Percentiles rank a stretch among this genome's conserved stretches.
These are phyloP conservation scores for Callipepla squamata DNA, from an alignment of 2,113 vertebrate genomes.

Conservation along the genomic window DNA sequence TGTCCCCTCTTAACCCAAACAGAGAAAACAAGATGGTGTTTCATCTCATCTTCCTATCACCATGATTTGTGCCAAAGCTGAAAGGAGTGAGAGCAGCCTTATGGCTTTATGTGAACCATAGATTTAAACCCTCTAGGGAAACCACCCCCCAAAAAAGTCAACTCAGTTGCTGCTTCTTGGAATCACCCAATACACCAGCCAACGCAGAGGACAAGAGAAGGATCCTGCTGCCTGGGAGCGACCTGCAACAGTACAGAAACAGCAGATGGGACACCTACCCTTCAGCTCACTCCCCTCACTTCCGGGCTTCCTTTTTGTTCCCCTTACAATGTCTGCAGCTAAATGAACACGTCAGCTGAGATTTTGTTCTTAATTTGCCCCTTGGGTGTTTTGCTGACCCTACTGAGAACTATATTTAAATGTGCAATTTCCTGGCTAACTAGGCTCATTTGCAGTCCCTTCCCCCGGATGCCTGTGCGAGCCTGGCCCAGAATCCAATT, in stretches of 20 bases:
- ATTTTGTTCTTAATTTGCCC: conserved; percentile 37
- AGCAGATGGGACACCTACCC: neutral
- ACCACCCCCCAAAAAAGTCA: neutral
- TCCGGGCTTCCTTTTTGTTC: neutral
- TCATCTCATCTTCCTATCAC: neutral
- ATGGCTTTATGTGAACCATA: fast-evolving
- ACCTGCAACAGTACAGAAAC: neutral
- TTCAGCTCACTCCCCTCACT: neutral
- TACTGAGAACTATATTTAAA: conserved; percentile 62
- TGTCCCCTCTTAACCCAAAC: neutral
- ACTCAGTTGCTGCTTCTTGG: neutral
- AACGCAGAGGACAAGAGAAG: neutral
- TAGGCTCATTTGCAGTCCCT: conserved; percentile 41
- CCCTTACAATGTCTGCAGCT: conserved; percentile 16
- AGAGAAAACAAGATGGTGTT: neutral
- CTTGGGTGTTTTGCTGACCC: conserved; percentile 49
- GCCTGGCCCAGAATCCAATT: conserved; percentile 50
- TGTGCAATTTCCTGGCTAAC: conserved; percentile 60
- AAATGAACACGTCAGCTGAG: conserved; percentile 41
- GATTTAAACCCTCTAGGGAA: neutral
- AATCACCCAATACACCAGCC: neutral
- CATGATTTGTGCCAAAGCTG: neutral
- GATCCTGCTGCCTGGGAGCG: neutral
- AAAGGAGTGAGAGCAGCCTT: neutral
- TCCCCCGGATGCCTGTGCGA: neutral